Conservation (phyloP, 2,888 invertebrate genomes). For the Leistus spinibarbis region DNA sequence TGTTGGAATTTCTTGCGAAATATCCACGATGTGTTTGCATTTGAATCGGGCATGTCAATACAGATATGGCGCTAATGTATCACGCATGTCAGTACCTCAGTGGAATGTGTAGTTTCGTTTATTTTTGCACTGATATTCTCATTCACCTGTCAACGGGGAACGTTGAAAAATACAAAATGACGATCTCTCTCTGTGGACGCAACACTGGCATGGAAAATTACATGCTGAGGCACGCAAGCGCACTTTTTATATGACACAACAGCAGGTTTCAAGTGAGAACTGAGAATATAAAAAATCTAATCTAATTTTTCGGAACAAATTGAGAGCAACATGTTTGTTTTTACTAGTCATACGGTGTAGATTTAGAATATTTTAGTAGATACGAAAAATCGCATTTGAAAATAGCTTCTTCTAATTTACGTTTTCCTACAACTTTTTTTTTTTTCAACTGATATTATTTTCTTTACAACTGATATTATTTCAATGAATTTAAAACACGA, state of each 20-base stretch:
- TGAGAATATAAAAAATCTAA: background rate
- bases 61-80: background rate
- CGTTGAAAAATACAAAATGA: conserved; percentile 21
- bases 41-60: conserved; percentile 3
- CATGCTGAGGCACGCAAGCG: background rate
- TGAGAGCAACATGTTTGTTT: too few species aligned
- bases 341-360: too few species aligned
- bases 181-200: conserved; percentile 8
- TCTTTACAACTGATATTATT: too few species aligned
- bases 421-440: too few species aligned
- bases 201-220: background rate
- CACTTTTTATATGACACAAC: background rate
- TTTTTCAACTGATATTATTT: too few species aligned
- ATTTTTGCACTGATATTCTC: conserved; percentile 29
- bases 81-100: background rate
- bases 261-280: background rate
- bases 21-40: background rate
- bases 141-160: conserved; percentile 25
- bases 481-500: too few species aligned
- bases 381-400: too few species aligned
- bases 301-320: background rate
- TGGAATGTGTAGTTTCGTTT: conserved; percentile 15
- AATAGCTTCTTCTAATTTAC: too few species aligned
- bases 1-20: background rate
- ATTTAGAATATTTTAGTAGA: too few species aligned